Conservation (phyloP, 2,797 vertebrate species). For the Apogon talboti region DNA sequence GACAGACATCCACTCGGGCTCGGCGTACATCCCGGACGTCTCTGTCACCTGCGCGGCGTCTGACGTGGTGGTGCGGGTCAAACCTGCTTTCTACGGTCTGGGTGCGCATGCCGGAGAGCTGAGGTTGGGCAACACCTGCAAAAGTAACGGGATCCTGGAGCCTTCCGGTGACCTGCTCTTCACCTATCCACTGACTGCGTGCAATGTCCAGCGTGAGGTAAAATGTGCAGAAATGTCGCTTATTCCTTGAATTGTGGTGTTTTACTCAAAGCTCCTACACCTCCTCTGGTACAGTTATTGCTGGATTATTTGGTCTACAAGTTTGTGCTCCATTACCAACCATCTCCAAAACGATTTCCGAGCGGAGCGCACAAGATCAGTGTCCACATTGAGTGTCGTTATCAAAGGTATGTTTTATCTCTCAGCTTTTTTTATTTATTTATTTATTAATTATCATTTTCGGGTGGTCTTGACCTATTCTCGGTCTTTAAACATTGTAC, state of each 20-base stretch:
- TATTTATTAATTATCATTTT: no score
- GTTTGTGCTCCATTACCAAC: conserved; percentile 72
- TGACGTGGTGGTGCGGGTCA: conserved; percentile 74
- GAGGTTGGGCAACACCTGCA: conserved; percentile 72
- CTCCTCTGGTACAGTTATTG: conserved; percentile 48
- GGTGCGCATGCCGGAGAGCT: conserved; percentile 67
- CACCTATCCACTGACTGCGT: conserved; percentile 71
- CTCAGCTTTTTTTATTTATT: not conserved
- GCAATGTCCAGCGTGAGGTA: conserved; percentile 72
- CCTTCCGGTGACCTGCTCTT: conserved; percentile 77
- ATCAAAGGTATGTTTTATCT: conserved; percentile 67
- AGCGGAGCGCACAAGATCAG: conserved; percentile 40
- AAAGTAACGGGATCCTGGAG: conserved; percentile 70
- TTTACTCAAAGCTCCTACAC: no score
- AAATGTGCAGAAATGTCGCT: not conserved
- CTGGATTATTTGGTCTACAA: conserved; percentile 71
- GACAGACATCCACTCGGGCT: not conserved
- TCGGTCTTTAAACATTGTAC: not conserved
- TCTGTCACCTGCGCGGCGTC: conserved; percentile 73
- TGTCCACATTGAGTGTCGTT: conserved; percentile 77
- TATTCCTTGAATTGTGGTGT: not conserved
- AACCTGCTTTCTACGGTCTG: conserved; percentile 74
- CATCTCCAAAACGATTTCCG: conserved; percentile 45
- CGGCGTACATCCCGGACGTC: conserved; percentile 60
- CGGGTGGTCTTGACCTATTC: not conserved